Conservation (phyloP, 1,140 invertebrate genomes). For the Harpegnathos saltator region DNA sequence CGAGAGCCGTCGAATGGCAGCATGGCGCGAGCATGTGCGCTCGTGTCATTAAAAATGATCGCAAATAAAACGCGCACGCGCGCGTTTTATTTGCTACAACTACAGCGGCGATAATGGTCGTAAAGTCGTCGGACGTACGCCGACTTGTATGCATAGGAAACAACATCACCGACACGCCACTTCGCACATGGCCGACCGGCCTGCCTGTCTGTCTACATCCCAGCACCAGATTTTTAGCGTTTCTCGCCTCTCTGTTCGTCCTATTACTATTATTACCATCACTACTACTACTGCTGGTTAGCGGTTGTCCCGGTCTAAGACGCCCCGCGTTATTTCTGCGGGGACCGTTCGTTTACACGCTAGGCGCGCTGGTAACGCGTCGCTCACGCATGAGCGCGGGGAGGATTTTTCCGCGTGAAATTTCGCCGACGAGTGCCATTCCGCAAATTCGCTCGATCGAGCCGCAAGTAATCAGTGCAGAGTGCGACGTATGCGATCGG, state of each 20-base stretch:
- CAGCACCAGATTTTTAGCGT: neutral
- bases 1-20: constrained; percentile 18
- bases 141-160: constrained; percentile 8
- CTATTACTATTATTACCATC: too few species aligned
- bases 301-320: too few species aligned
- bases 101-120: constrained; percentile 25
- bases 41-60: constrained; percentile 26
- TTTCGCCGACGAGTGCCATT: too few species aligned
- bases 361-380: constrained; percentile 15
- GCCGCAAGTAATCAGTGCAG: too few species aligned
- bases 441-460: too few species aligned
- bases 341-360: constrained; percentile 38
- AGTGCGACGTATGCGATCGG: too few species aligned
- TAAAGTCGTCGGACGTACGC: constrained; percentile 35
- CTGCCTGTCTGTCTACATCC: neutral
- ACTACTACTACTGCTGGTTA: too few species aligned
- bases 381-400: neutral
- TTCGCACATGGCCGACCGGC: neutral
- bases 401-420: neutral
- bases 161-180: constrained; percentile 5
- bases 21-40: constrained; percentile 19
- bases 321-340: constrained; percentile 41
- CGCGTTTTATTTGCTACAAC: too few species aligned
- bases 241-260: too few species aligned
- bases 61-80: constrained; percentile 22